phyloP scores from a whole-genome alignment of 2,888 invertebrate species.

The Drosophila setosimentum region DNA sequence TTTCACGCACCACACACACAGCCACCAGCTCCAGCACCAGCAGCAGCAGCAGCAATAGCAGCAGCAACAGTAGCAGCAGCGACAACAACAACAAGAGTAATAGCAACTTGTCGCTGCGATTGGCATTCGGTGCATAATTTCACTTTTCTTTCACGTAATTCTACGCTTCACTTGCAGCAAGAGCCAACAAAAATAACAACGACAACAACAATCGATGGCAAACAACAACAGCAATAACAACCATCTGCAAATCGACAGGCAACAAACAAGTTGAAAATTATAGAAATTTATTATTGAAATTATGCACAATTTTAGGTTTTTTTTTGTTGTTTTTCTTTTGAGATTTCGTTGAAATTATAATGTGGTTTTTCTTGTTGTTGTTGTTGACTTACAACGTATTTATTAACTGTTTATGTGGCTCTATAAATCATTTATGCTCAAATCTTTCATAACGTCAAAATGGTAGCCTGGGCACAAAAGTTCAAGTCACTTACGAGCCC shows the following conservation, averaged over 20 bases:
- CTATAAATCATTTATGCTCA: slow-evolving; percentile 57
- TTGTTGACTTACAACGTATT: slow-evolving; percentile 56
- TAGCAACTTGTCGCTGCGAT: slow-evolving; percentile 41
- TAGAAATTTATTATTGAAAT: slow-evolving; percentile 77
- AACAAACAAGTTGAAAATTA: slow-evolving; percentile 65
- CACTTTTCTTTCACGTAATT: slow-evolving; percentile 80
- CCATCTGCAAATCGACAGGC: slow-evolving; percentile 20
- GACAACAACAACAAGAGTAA: slow-evolving; percentile 8
- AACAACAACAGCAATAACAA: slow-evolving; percentile 18
- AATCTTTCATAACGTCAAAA: slow-evolving; percentile 57
- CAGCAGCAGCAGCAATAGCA: neutral
- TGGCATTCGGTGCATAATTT: slow-evolving; percentile 72
- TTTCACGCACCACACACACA: slow-evolving; percentile 63
- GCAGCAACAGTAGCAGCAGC: slow-evolving; percentile 7
- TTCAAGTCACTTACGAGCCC: slow-evolving; percentile 52
- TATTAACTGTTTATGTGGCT: slow-evolving; percentile 62
- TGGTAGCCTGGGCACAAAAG: slow-evolving; percentile 50
- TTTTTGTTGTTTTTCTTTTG: slow-evolving; percentile 1
- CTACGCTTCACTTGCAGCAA: slow-evolving; percentile 76
- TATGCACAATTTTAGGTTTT: slow-evolving; percentile 36
- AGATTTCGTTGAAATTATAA: slow-evolving; percentile 1
- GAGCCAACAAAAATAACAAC: slow-evolving; percentile 11
- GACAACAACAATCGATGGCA: slow-evolving; percentile 6
- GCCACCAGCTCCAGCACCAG: slow-evolving; percentile 8
- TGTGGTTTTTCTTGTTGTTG: neutral